A percentile compares a stretch with the other conserved stretches of the same genome.
phyloP scores from a whole-genome alignment of 2,113 vertebrate species.

The Pollimyrus isidori region DNA sequence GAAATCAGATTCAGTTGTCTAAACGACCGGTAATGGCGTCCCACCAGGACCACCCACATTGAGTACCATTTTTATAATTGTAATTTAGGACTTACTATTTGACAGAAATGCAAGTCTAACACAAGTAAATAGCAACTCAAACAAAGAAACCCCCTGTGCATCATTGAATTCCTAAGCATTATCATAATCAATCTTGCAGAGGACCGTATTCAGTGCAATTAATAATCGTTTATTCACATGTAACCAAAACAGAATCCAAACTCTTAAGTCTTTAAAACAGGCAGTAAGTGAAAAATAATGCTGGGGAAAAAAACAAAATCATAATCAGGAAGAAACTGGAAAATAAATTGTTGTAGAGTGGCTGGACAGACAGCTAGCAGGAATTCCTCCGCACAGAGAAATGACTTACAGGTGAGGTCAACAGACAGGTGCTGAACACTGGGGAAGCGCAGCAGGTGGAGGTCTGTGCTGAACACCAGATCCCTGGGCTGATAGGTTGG shows the following conservation, averaged over 20 bases:
- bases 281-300: background rate
- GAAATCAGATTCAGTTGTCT: background rate
- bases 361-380: background rate
- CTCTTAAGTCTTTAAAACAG: background rate
- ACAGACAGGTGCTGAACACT: background rate
- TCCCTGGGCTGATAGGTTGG: background rate
- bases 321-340: background rate
- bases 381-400: background rate
- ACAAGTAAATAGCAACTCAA: background rate
- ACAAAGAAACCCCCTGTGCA: background rate
- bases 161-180: background rate
- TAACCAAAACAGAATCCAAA: background rate
- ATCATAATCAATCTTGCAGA: background rate
- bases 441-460: background rate
- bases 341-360: background rate
- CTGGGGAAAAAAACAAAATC: background rate
- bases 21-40: background rate
- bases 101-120: background rate
- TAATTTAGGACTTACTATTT: background rate
- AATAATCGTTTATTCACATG: background rate
- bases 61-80: background rate
- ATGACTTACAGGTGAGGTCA: background rate
- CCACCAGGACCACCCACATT: background rate
- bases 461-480: background rate
- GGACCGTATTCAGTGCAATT: background rate